Base-by-base conservation (phyloP, 2,888 invertebrate species). In the Hermaeophaga mercurialis region DNA sequence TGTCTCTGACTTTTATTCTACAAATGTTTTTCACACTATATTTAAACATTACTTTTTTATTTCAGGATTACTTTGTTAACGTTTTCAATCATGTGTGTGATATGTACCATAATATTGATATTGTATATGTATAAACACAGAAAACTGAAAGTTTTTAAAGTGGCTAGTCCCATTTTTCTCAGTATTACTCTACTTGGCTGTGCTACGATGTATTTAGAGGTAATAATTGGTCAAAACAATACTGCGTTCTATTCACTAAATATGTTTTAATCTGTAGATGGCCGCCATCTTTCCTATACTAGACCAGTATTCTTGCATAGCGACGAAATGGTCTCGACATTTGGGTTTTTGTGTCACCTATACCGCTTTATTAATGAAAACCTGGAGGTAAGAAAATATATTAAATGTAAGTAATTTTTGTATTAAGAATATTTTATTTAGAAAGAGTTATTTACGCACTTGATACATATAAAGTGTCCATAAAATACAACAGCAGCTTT, bases 271-370 rank as follows among this genome's bases (percentile, higher is more conserved):
- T 5, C 78, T 79, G 7, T 78, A 94, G 94, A 94, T 94, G 91
- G 92, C 92, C 36, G 90, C 94, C 18, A 91, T 94, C 73, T 95
- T 93, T 76, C 91, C 93, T 6, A 90, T 92, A 41, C 79, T 94
- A 70, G 92, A 92, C 72, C 85, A 85, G 70, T 88, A 88, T 67
- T 88, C 90, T 26, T 96, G 96, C 75, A 89, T 94, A 65, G 89
- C 91, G 6, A 92, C 93, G 6, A 94, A 94, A 77, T 95, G 95
- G 95, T 90, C 92, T 1, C 84, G 94, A 3, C 94, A 96, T 78
- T 83, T 95, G 78, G 96, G 96, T 24, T 96, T 96, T 75, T 92
- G 92, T 72, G 85, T 96, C 57, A 93, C 95, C 1, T 96, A 95
- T 74, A 94, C 94, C 7, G 94, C 95, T 6, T 80, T 96, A 36